Evolutionary conservation across 2,797 vertebrate species (phyloP).

Genomic region (Hemibagrus guttatus): DNA sequence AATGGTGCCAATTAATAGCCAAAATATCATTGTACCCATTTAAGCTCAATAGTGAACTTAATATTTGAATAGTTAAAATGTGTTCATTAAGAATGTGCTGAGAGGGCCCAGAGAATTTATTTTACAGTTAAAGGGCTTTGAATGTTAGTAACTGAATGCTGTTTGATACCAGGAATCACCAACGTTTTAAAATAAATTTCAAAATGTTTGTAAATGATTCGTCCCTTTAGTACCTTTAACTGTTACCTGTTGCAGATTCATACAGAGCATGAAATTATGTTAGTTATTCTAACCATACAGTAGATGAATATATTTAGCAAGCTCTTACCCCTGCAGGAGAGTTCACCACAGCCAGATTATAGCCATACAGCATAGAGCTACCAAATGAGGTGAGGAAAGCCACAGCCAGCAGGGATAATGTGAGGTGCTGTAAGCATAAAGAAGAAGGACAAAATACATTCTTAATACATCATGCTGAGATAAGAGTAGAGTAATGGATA

Average conservation of each 20-base stretch:
- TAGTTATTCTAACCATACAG: neutral
- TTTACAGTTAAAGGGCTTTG: neutral
- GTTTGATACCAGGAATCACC: neutral
- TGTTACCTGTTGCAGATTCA: constrained; percentile 5
- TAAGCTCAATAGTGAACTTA: neutral
- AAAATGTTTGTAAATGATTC: neutral
- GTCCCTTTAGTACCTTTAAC: neutral
- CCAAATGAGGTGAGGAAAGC: constrained; percentile 87
- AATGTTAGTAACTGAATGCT: neutral
- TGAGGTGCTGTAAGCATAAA: constrained; percentile 75
- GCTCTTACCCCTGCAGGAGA: constrained; percentile 82
- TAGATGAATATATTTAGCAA: constrained; percentile 16
- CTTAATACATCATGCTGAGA: constrained; percentile 8
- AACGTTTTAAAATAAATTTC: neutral
- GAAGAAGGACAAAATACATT: constrained; percentile 28
- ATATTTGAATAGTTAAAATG: neutral
- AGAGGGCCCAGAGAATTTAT: neutral
- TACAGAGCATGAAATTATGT: constrained; percentile 18
- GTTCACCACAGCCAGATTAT: constrained; percentile 91
- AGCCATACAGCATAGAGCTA: constrained; percentile 92
- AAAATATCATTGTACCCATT: neutral
- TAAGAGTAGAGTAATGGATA: neutral
- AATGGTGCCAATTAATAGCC: too few relatives aligned
- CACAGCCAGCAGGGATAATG: constrained; percentile 80
- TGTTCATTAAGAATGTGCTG: neutral